Evolutionary conservation across 2,888 invertebrate genomes (phyloP), one percentile per base, ranked within the genome.

Genomic region (Dolomedes plantarius): DNA sequence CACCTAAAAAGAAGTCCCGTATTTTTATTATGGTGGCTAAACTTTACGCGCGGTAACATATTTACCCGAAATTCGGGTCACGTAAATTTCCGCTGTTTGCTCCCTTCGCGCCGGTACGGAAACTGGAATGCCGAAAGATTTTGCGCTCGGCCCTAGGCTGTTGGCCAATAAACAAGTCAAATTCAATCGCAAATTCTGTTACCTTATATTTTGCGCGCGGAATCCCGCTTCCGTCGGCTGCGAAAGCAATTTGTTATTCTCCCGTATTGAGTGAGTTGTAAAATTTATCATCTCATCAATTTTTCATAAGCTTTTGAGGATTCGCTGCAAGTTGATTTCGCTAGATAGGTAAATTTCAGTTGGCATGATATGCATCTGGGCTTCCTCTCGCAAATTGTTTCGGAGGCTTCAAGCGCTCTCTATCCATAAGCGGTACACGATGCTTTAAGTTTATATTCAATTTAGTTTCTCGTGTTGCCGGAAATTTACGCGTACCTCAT

Each of bases 161-260:
- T 77, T 73, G 77, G 73, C 67, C 83, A 77, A 85, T 85, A 85
- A 85, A 85, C 77, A 77, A 85, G 83, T 85, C 83, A 78, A 85
- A 85, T 85, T 85, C 83, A 77, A 77, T 85, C 77, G 29, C 67
- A 72, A 77, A 56, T 62, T 64, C 56, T 68, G 65, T 69, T 69
- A 39, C 73, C 64, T 74, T 68, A 39, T 69, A 76, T 71, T 75
- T 82, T 75, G 56, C 19, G 16, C 74, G 28, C 68, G 11, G 32
- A 39, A 28, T 16, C 41, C 62, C 80, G 67, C 74, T 81, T 23
- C 16, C 16, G 19, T 16, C 46, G 7, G 16, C 3, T 56, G 19
- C 5, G 19, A 5, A 56, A 56, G 56, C 56, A 56, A 56, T 56
- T 56, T 56, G n/a, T 56, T 56, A 56, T 23, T 5, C 46, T 16